Evolutionary conservation across 2,113 vertebrate species (phyloP).

Genomic region (Tyrannus savana): DNA sequence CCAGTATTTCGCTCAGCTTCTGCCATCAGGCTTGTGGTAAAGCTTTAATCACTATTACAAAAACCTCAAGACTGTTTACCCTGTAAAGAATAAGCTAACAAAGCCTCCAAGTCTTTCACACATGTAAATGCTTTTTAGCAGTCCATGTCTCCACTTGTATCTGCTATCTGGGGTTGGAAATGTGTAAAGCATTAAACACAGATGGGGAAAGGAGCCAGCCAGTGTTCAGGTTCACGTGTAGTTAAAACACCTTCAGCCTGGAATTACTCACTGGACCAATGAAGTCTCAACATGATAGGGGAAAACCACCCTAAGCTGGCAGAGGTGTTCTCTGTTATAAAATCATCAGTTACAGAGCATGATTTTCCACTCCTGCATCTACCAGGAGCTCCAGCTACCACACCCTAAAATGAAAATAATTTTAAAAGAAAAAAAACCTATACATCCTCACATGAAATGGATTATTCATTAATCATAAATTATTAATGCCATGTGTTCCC

Average conservation of each 20-base stretch:
- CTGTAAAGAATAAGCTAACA: neutral
- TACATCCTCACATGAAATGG: neutral
- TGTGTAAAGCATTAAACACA: neutral
- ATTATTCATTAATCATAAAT: neutral
- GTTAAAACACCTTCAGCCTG: neutral
- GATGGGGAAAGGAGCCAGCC: neutral
- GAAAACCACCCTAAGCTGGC: neutral
- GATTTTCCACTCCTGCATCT: neutral
- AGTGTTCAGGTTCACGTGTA: neutral
- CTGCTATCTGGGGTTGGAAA: neutral
- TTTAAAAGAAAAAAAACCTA: neutral
- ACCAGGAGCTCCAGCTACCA: neutral
- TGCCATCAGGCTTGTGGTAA: neutral
- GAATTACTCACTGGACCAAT: neutral
- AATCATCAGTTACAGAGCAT: neutral
- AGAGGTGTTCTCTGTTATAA: neutral
- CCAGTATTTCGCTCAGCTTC: neutral
- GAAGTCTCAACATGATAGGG: neutral
- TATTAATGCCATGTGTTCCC: neutral
- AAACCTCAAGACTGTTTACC: neutral
- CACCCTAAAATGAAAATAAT: neutral
- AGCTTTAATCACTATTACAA: neutral
- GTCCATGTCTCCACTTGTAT: neutral
- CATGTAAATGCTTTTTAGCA: neutral
- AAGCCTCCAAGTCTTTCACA: neutral